A percentile compares a stretch with the other conserved stretches of the same genome.
Evolutionary conservation across 2,888 invertebrate genomes (phyloP).

Genomic region (Labia minor): DNA sequence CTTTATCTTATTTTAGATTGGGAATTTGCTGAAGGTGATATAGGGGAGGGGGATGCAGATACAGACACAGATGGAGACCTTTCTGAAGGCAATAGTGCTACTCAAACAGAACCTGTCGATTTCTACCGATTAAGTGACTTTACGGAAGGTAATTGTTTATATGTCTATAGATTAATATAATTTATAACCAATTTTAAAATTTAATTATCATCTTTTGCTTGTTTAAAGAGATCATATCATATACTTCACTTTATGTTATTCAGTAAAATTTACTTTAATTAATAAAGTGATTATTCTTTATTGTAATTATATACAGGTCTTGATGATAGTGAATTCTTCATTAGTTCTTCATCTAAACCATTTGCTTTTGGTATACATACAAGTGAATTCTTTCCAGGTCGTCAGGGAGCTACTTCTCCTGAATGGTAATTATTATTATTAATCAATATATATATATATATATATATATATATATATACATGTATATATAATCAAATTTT

Average conservation of each 20-base stretch:
- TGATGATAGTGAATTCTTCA: constrained; percentile 57
- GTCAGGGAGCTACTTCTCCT: background rate
- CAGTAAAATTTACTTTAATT: too few relatives aligned
- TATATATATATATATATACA: too few relatives aligned
- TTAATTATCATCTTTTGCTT: too few relatives aligned
- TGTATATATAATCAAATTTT: too few relatives aligned
- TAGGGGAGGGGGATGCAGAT: constrained; percentile 23
- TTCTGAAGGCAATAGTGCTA: background rate
- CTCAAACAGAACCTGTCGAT: constrained; percentile 21
- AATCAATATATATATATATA: background rate
- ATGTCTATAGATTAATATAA: too few relatives aligned
- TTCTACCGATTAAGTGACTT: constrained; percentile 24
- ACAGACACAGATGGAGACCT: constrained; percentile 22
- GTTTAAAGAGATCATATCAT: too few relatives aligned
- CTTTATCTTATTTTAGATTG: constrained; percentile 24
- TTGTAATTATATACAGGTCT: constrained; percentile 28
- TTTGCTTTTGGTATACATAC: constrained; percentile 47
- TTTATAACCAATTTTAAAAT: too few relatives aligned
- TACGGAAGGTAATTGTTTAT: background rate
- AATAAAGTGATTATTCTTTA: too few relatives aligned
- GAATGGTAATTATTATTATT: background rate
- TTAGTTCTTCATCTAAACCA: constrained; percentile 60
- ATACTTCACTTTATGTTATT: too few relatives aligned
- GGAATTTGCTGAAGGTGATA: constrained; percentile 26
- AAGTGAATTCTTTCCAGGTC: constrained; percentile 64